Conservation (phyloP, 1,140 invertebrate genomes). For the Bombus breviceps region DNA sequence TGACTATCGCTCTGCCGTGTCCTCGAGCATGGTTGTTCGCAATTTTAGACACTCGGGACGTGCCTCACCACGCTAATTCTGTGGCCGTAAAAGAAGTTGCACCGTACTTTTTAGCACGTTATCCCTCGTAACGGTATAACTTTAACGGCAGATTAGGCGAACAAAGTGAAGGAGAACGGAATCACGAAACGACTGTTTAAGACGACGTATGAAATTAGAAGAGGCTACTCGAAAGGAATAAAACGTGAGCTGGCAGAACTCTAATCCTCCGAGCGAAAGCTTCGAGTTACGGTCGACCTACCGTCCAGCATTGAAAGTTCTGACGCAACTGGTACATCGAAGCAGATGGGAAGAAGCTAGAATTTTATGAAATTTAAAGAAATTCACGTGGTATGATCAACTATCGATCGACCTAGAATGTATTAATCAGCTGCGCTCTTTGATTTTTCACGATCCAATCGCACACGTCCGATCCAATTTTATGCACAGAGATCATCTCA, state of each 20-base stretch:
- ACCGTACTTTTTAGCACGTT: neutral
- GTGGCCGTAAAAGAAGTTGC: neutral
- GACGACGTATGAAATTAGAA: too few relatives aligned
- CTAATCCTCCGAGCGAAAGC: neutral
- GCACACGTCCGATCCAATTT: too few relatives aligned
- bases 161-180: neutral
- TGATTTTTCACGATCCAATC: too few relatives aligned
- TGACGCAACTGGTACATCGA: too few relatives aligned
- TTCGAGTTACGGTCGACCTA: too few relatives aligned
- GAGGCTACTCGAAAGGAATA: neutral
- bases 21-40: slow-evolving; percentile 10
- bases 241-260: neutral
- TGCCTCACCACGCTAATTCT: neutral
- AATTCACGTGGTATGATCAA: too few relatives aligned
- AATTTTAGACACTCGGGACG: slow-evolving; percentile 15
- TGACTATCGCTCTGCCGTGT: slow-evolving; percentile 1
- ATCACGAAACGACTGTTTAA: neutral
- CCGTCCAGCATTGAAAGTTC: too few relatives aligned
- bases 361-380: too few relatives aligned
- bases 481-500: too few relatives aligned
- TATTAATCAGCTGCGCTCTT: too few relatives aligned
- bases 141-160: neutral
- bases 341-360: too few relatives aligned
- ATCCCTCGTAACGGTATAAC: neutral
- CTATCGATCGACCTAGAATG: too few relatives aligned